phyloP scores from a whole-genome alignment of 2,888 invertebrate species.

The Lepidochitona cinerea region DNA sequence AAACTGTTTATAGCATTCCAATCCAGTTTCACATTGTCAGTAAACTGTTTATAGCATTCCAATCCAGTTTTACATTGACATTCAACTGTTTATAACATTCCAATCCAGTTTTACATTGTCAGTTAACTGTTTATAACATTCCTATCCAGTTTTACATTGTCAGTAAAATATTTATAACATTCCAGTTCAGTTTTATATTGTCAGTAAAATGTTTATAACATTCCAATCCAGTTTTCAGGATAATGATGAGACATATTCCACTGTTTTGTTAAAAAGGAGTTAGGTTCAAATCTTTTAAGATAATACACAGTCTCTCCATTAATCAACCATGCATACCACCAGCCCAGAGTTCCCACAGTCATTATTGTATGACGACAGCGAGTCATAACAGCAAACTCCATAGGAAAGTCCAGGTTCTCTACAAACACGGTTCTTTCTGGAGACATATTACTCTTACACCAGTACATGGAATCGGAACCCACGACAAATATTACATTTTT shows the following conservation, averaged over 20 bases:
- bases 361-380: background rate
- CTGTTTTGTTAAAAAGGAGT: background rate
- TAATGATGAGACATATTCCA: background rate
- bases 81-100: no score
- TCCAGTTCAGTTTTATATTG: no score
- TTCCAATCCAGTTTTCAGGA: background rate
- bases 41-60: no score
- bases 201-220: no score
- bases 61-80: no score
- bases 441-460: background rate
- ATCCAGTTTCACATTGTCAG: no score
- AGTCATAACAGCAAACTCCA: background rate
- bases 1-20: no score
- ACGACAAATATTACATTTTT: background rate
- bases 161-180: no score
- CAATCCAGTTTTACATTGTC: no score
- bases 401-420: no score
- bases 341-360: background rate
- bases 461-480: background rate
- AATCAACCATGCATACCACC: background rate
- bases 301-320: slow-evolving; percentile 3
- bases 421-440: background rate
- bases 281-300: background rate
- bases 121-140: no score
- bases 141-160: no score